Evolutionary conservation across 2,113 vertebrate genomes (phyloP), one percentile per base, ranked within the genome.

Genomic region (Cranoglanis bouderius): DNA sequence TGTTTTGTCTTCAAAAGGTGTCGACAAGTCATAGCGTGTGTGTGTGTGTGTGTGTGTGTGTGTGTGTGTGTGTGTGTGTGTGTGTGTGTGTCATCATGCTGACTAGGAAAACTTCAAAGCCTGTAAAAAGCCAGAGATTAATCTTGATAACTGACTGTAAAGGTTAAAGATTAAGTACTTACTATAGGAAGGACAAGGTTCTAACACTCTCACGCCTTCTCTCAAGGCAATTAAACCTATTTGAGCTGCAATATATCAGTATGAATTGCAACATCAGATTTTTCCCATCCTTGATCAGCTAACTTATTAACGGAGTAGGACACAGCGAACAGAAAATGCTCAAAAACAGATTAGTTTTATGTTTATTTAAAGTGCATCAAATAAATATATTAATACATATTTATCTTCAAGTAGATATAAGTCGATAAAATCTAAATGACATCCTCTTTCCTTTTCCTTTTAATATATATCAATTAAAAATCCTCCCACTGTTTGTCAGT

Each of bases 1-100:
- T 85, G 82, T 82, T 82, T 53, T 67, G 21, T 81, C 57, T 63
- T 51, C 14, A 51, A 85, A 72, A 43, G 24, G 12, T n/a, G 24
- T 65, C 6, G 21, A 38, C 19, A 29, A 75, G 9, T 55, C 49
- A 29, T 57, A 40, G 38, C 12, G 40, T 75, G 38, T 75, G 72
- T 43, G 72, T 75, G 35, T 74, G 2, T 24, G 40, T 74, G 32
- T 74, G 70, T 38, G 70, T 72, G 67, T 72, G 32, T 72, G 32
- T 38, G n/a, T 35, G 67, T 38, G 65, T 61, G 38, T 21, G 35
- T 26, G 26, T 61, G 57, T 8, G 5, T 24, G n/a, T 61, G 18
- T 38, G 12, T 63, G 14, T 43, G 51, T 19, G 80, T 81, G 49
- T 55, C 5, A n/a, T 49, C 46, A 49, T 10, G 24, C 70, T 80